Conservation (phyloP, 1,140 invertebrate genomes). For the Tetramorium simillimum region DNA sequence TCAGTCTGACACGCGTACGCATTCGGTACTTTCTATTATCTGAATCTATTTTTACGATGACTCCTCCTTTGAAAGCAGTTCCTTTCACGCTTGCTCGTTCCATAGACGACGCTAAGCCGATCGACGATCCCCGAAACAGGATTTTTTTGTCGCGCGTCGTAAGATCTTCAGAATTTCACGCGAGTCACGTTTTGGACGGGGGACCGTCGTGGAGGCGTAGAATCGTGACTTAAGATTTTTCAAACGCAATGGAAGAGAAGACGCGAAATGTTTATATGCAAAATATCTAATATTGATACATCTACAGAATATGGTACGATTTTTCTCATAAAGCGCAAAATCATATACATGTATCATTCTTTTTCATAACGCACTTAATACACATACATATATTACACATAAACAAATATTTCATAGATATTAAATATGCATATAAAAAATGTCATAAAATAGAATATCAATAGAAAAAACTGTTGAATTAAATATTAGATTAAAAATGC, state of each 20-base stretch:
- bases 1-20: slow-evolving; percentile 66
- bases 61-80: slow-evolving; percentile 70
- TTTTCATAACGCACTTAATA: not conserved
- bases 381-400: not conserved
- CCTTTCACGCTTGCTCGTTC: slow-evolving; percentile 70
- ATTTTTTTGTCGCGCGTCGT: slow-evolving; percentile 67
- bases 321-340: not conserved
- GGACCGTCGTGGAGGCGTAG: slow-evolving; percentile 60
- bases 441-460: not conserved
- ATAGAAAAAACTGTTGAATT: not conserved
- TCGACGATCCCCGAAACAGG: slow-evolving; percentile 76
- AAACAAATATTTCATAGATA: not conserved
- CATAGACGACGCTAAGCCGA: slow-evolving; percentile 75
- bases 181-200: slow-evolving; percentile 74
- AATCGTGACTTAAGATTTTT: slow-evolving; percentile 71
- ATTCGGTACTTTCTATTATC: slow-evolving; percentile 73
- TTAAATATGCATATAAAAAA: not conserved
- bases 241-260: slow-evolving; percentile 27
- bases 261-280: slow-evolving; percentile 53
- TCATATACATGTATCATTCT: not conserved
- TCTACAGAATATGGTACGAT: not conserved
- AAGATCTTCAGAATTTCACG: slow-evolving; percentile 77
- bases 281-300: not conserved
- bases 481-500: not conserved
- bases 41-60: slow-evolving; percentile 75